Evolutionary conservation across 2,888 invertebrate species (phyloP).

Genomic region (Plutella xylostella): DNA sequence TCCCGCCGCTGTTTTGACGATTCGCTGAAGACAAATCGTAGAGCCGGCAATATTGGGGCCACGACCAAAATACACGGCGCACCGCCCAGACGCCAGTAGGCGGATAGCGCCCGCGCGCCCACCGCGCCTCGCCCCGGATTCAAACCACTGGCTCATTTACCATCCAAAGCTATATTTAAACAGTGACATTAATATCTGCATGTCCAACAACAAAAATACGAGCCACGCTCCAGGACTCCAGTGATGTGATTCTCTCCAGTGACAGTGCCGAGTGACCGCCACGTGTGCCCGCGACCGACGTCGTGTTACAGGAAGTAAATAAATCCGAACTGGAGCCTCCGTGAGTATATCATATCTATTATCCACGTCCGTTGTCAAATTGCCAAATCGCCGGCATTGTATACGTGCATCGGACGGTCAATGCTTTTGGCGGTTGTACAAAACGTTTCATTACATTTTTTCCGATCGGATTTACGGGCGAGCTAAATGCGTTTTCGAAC

Average conservation of each 20-base stretch:
- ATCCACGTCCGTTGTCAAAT: constrained; percentile 50
- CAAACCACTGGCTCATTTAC: constrained; percentile 54
- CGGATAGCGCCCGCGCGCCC: constrained; percentile 60
- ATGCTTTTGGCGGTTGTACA: constrained; percentile 30
- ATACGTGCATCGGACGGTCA: constrained; percentile 20
- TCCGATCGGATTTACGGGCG: background rate
- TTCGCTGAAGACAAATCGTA: constrained; percentile 61
- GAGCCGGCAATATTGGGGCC: constrained; percentile 62
- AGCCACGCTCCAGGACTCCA: constrained; percentile 16
- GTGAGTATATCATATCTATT: constrained; percentile 57
- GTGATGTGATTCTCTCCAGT: constrained; percentile 42
- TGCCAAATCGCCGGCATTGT: constrained; percentile 40
- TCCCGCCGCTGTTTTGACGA: constrained; percentile 53
- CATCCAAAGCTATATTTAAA: constrained; percentile 56
- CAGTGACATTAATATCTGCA: constrained; percentile 57
- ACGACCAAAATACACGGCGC: constrained; percentile 64
- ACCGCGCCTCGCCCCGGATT: constrained; percentile 50
- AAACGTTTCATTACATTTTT: constrained; percentile 17
- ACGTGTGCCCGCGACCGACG: background rate
- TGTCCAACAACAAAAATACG: constrained; percentile 52
- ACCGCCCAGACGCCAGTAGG: constrained; percentile 56
- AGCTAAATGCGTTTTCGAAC: constrained; percentile 2
- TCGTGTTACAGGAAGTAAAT: constrained; percentile 37
- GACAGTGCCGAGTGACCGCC: constrained; percentile 27
- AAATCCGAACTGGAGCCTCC: constrained; percentile 31